A percentile compares a stretch with the other conserved stretches of the same genome.
phyloP scores from a whole-genome alignment of 2,797 vertebrate species.

The Tauraco hartlaubi region DNA sequence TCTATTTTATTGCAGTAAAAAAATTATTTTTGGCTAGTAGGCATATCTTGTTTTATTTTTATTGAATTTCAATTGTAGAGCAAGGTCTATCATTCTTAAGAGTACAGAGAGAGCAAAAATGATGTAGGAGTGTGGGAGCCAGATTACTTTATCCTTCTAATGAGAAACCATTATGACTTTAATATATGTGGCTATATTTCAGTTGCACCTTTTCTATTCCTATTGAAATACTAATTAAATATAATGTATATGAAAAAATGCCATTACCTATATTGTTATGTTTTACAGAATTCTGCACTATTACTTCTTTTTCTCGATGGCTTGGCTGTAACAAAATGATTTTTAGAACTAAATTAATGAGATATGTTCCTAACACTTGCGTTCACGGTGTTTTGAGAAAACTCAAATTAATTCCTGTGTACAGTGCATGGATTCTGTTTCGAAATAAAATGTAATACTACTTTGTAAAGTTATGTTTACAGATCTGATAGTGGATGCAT shows the following conservation, averaged over 20 bases:
- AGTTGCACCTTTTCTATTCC: neutral
- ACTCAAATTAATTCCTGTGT: neutral
- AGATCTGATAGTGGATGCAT: neutral
- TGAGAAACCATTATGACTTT: neutral
- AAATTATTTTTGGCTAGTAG: neutral
- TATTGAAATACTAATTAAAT: neutral
- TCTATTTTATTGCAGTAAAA: neutral
- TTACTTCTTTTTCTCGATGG: neutral
- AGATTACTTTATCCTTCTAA: neutral
- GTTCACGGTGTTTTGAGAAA: neutral
- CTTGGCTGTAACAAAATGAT: neutral
- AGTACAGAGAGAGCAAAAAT: neutral
- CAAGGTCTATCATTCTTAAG: neutral
- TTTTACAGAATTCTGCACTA: neutral
- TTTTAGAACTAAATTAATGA: neutral
- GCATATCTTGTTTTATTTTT: neutral
- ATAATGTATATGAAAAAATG: neutral
- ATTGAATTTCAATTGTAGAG: neutral
- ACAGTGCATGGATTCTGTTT: neutral
- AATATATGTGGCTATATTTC: neutral
- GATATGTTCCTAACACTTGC: neutral
- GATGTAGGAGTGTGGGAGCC: neutral
- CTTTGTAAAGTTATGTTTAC: neutral
- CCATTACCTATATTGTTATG: neutral
- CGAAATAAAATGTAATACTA: neutral